A percentile compares a stretch with the other conserved stretches of the same genome.
These are phyloP conservation scores for Eilema griseolum DNA, from an alignment of 2,888 invertebrate species.

Conservation along the genomic window DNA sequence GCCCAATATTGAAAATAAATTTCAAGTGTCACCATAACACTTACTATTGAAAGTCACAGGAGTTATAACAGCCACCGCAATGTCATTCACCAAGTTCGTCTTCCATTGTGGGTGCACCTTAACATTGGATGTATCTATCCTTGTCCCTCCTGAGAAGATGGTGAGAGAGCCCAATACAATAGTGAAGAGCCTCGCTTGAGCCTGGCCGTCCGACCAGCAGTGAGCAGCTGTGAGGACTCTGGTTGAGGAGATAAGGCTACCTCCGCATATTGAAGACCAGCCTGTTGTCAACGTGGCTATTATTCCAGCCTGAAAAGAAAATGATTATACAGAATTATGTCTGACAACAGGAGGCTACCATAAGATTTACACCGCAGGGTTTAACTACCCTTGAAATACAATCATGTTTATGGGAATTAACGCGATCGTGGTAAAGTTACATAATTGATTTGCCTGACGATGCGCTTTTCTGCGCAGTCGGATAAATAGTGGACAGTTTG, in stretches of 20 bases:
- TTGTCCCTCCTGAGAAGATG: slow-evolving; percentile 75
- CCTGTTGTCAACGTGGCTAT: slow-evolving; percentile 66
- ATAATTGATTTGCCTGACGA: too few relatives aligned
- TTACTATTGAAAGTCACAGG: slow-evolving; percentile 67
- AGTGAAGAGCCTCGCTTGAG: slow-evolving; percentile 68
- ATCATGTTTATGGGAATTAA: too few relatives aligned
- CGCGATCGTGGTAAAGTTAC: too few relatives aligned
- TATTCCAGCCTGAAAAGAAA: slow-evolving; percentile 69
- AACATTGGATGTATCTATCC: slow-evolving; percentile 64
- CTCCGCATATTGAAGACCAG: slow-evolving; percentile 75
- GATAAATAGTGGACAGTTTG: too few relatives aligned
- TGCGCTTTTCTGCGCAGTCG: too few relatives aligned
- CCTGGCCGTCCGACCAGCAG: slow-evolving; percentile 78
- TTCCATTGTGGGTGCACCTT: slow-evolving; percentile 70
- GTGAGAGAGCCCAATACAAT: slow-evolving; percentile 74
- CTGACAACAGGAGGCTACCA: too few relatives aligned
- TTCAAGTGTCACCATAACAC: slow-evolving; percentile 40
- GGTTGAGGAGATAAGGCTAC: slow-evolving; percentile 70
- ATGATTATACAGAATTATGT: neutral
- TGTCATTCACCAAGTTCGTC: slow-evolving; percentile 63
- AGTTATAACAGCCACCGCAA: slow-evolving; percentile 69
- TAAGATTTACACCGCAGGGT: too few relatives aligned
- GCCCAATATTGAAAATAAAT: too few relatives aligned
- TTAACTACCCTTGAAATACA: too few relatives aligned
- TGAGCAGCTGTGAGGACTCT: slow-evolving; percentile 77